phyloP scores from a whole-genome alignment of 2,113 vertebrate species.

The Aldabrachelys gigantea region DNA sequence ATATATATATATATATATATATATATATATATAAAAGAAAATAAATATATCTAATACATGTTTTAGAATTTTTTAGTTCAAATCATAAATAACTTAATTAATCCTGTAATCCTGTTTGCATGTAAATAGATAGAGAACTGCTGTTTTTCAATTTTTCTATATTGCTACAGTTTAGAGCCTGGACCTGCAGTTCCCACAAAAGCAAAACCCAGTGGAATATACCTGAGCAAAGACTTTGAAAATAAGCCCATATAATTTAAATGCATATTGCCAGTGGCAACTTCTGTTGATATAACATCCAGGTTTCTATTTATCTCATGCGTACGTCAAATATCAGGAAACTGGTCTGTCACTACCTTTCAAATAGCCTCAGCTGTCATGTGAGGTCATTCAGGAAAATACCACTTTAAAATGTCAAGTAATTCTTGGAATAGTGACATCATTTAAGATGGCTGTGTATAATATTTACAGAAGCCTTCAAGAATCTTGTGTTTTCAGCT shows the following conservation, averaged over 20 bases:
- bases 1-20: background rate
- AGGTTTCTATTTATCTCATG: background rate
- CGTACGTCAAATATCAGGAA: background rate
- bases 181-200: background rate
- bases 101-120: background rate
- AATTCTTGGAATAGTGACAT: background rate
- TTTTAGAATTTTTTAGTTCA: background rate
- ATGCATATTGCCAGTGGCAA: background rate
- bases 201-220: accelerated
- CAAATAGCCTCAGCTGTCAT: background rate
- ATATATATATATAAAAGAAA: background rate
- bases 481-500: background rate
- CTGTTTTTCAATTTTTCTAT: background rate
- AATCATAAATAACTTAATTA: background rate
- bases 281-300: background rate
- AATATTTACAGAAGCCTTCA: background rate
- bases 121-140: too few species aligned
- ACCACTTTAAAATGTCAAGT: background rate
- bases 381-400: background rate
- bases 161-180: background rate
- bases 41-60: background rate
- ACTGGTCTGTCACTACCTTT: background rate
- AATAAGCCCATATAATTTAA: accelerated
- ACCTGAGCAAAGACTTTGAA: background rate
- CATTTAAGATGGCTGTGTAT: background rate